Base-by-base conservation (phyloP, 2,113 vertebrate species). In the Gymnarchus niloticus region DNA sequence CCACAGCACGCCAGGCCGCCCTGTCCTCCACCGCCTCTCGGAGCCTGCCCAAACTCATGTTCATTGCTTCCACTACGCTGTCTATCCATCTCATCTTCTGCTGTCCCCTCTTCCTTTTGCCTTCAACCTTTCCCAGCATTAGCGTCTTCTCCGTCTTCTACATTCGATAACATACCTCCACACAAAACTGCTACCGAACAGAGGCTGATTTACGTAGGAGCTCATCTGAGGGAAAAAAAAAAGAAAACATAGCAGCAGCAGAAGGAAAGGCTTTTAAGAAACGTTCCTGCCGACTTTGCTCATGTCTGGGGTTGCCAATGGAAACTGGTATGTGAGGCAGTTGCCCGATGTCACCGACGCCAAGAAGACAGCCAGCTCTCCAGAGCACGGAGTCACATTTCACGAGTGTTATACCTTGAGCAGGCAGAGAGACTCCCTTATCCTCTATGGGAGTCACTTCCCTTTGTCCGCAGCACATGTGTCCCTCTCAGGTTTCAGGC, bases 401-500 rank as follows among this genome's bases (percentile, higher is more conserved):
- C 92, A 92, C 88, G 83, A 80, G 88, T 44, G 85, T 88, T 87
- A 86, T 87, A 86, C 85, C 88, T 80, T 84, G 76, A 90, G 73
- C 87, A 84, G 48, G 49, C 48, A 54, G 48, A 33, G 80, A 54
- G 25, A 37, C 48, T 54, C 51, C 90, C 83, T 82, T 84, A 87
- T 92, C 91, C 93, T 92, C 89, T 87, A 0, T 49, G 56, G 57
- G 73, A 92, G 92, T 95, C 93, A 91, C 91, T 92, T 86, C 81
- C 89, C 88, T 89, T 89, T 93, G 93, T 94, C 92, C 92, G 92
- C 21, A 57, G 78, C 41, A 52, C 56, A 57, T 19, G 44, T 86
- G 89, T 89, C 92, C 92, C 89, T 93, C 96, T 96, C 95, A 92
- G 93, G 95, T 97, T 97, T 96, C 96, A 94, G 93, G 6, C n/a